These are phyloP conservation scores for Caranx melampygus DNA, from an alignment of 2,113 vertebrate species.

Conservation along the genomic window DNA sequence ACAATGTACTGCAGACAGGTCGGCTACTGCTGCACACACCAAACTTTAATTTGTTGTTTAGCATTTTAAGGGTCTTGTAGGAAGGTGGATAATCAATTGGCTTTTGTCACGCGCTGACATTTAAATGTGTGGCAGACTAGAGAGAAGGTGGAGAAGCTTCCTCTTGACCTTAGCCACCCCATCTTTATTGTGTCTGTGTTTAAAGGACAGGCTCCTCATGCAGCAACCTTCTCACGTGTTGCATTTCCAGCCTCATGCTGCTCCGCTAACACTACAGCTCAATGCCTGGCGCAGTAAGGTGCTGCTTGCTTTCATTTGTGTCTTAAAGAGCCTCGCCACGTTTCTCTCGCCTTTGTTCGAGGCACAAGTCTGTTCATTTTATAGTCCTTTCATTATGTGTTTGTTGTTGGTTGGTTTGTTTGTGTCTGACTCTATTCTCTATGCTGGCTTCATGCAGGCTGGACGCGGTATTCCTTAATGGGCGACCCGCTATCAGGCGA, in stretches of 20 bases:
- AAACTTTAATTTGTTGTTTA: conserved; percentile 83
- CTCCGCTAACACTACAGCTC: conserved; percentile 45
- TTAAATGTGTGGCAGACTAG: conserved; percentile 74
- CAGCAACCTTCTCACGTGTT: conserved; percentile 66
- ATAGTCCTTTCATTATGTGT: conserved; percentile 62
- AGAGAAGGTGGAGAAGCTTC: conserved; percentile 61
- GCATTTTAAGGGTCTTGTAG: conserved; percentile 80
- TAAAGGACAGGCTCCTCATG: conserved; percentile 73
- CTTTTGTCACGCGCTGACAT: conserved; percentile 81
- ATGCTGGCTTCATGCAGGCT: conserved; percentile 83
- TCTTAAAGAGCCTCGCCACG: conserved; percentile 63
- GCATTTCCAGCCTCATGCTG: conserved; percentile 55
- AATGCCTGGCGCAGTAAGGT: conserved; percentile 56
- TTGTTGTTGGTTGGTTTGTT: conserved; percentile 68
- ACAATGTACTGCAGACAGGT: conserved; percentile 65
- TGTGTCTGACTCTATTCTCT: conserved; percentile 65
- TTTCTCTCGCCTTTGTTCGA: conserved; percentile 65
- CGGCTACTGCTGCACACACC: conserved; percentile 59
- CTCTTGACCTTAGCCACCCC: conserved; percentile 73
- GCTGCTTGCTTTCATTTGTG: conserved; percentile 65
- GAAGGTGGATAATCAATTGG: conserved; percentile 83
- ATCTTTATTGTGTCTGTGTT: conserved; percentile 73
- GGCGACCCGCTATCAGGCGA: conserved; percentile 88
- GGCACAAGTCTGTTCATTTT: conserved; percentile 67
- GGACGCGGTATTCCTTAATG: conserved; percentile 91